phyloP scores from a whole-genome alignment of 1,140 invertebrate species.

The Nasonia vitripennis region DNA sequence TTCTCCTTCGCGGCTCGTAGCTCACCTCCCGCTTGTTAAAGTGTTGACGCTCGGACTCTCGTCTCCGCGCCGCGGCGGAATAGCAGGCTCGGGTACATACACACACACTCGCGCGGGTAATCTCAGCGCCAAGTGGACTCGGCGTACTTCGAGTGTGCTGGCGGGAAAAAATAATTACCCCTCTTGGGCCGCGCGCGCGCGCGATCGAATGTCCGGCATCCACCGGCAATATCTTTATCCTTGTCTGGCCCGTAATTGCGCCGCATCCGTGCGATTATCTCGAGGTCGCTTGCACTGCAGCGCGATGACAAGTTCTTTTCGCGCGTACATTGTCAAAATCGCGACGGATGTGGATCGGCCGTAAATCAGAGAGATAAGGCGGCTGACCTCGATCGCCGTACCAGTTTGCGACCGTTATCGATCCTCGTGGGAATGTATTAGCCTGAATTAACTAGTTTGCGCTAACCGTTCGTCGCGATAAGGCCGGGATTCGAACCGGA shows the following conservation, averaged over 20 bases:
- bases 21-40: slow-evolving; percentile 45
- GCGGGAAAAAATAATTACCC: slow-evolving; percentile 37
- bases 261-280: not conserved
- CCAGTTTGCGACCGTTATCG: slow-evolving; percentile 34
- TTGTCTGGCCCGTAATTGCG: not conserved
- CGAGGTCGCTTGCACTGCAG: not conserved
- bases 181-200: not conserved
- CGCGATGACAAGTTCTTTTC: slow-evolving; percentile 20
- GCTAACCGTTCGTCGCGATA: not conserved
- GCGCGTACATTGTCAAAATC: not conserved
- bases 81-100: slow-evolving; percentile 19
- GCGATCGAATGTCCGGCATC: not conserved
- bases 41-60: slow-evolving; percentile 36
- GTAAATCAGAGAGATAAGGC: slow-evolving; percentile 5
- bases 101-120: slow-evolving; percentile 20
- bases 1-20: slow-evolving; percentile 38
- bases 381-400: not conserved
- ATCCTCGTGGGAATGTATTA: not conserved
- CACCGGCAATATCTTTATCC: not conserved
- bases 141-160: not conserved
- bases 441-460: not conserved
- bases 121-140: slow-evolving; percentile 25
- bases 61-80: not conserved
- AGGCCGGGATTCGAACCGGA: too few relatives aligned
- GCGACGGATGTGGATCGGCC: slow-evolving; percentile 25